Percentiles rank a stretch among this genome's conserved stretches.
Conservation (phyloP, 2,888 invertebrate genomes). For the Tachina lurida region DNA sequence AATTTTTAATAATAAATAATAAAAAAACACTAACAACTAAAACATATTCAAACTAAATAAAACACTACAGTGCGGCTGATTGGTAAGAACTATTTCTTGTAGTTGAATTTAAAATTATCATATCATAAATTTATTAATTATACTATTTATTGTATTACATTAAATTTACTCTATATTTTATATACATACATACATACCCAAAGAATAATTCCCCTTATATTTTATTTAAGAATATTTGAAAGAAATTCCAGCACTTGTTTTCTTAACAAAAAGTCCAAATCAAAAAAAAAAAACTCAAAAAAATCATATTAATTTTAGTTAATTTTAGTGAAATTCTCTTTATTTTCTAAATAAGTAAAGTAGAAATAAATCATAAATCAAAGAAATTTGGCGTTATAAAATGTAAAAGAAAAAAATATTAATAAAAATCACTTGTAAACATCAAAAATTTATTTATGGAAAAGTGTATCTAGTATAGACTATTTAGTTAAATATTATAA, state of each 20-base stretch:
- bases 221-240: conserved; percentile 11
- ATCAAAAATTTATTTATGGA: background rate
- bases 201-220: background rate
- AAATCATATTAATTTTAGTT: conserved; percentile 37
- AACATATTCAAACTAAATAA: conserved; percentile 62
- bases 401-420: background rate
- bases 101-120: conserved; percentile 68
- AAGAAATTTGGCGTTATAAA: conserved; percentile 9
- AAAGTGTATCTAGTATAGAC: background rate
- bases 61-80: conserved; percentile 52
- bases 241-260: conserved; percentile 54
- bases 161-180: conserved; percentile 40
- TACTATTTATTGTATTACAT: conserved; percentile 41
- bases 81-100: conserved; percentile 63
- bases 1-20: background rate
- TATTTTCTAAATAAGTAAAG: background rate
- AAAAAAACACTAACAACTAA: conserved; percentile 49
- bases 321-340: conserved; percentile 48
- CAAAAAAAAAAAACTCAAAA: conserved; percentile 14
- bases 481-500: conserved; percentile 44
- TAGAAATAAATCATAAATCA: background rate
- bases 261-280: conserved; percentile 37
- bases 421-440: conserved; percentile 1
- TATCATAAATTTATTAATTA: conserved; percentile 60
- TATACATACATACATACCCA: conserved; percentile 16